Conservation (phyloP, 2,888 invertebrate genomes). For the Athripsodes cinereus region DNA sequence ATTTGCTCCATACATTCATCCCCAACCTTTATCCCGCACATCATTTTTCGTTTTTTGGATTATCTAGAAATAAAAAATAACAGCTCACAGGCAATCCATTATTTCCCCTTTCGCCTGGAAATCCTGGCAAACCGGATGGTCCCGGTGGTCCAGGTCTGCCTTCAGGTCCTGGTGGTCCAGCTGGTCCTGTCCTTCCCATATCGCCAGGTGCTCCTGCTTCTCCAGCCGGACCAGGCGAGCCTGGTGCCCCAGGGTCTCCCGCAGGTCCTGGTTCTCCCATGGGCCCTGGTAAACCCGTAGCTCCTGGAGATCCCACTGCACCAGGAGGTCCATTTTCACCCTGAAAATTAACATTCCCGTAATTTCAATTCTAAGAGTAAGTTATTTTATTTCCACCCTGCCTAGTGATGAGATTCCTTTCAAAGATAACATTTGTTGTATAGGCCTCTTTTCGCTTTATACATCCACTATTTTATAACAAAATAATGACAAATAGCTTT, state of each 20-base stretch:
- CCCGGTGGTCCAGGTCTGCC: slow-evolving; percentile 59
- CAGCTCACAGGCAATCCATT: slow-evolving; percentile 66
- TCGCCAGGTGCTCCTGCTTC: slow-evolving; percentile 63
- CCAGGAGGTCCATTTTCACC: slow-evolving; percentile 69
- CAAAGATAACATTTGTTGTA: too few relatives aligned
- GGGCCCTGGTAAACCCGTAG: slow-evolving; percentile 64
- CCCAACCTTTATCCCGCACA: too few relatives aligned
- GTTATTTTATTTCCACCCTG: too few relatives aligned
- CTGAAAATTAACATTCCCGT: slow-evolving; percentile 42
- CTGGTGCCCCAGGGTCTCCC: slow-evolving; percentile 58
- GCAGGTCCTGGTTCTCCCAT: slow-evolving; percentile 56
- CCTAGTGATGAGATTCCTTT: too few relatives aligned
- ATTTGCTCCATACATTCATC: too few relatives aligned
- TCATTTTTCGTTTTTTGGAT: too few relatives aligned
- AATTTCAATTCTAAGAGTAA: too few relatives aligned
- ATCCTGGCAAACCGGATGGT: slow-evolving; percentile 66
- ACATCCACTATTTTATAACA: too few relatives aligned
- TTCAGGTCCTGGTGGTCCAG: slow-evolving; percentile 52
- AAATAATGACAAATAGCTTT: background rate
- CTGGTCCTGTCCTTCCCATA: slow-evolving; percentile 57
- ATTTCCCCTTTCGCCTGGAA: slow-evolving; percentile 73
- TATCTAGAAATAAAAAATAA: too few relatives aligned
- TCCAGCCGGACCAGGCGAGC: slow-evolving; percentile 58
- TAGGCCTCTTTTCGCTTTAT: too few relatives aligned
- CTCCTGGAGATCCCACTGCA: slow-evolving; percentile 61